Conservation (phyloP, 2,888 invertebrate species). For the Pherbina coryleti region DNA sequence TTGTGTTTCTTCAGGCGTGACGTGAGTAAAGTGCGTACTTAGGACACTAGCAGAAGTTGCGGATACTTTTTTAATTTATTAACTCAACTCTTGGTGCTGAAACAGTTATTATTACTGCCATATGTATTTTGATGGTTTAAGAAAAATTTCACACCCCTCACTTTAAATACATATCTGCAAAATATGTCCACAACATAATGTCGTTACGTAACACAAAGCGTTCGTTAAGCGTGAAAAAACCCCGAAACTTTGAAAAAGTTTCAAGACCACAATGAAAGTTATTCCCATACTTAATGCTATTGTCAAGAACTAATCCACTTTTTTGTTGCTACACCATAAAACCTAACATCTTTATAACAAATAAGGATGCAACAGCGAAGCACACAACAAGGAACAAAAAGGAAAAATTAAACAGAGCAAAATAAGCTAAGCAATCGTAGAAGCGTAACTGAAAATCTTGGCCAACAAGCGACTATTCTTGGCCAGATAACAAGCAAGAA, state of each 20-base stretch:
- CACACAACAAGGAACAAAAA: neutral
- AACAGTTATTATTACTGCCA: too few relatives aligned
- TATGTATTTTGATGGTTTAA: too few relatives aligned
- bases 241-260: too few relatives aligned
- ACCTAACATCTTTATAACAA: neutral
- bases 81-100: too few relatives aligned
- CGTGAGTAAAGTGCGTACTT: neutral
- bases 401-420: neutral
- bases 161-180: too few relatives aligned
- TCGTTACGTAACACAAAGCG: too few relatives aligned
- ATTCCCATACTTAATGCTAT: neutral
- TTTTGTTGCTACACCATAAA: neutral
- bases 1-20: neutral
- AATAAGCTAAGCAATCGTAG: neutral
- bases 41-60: neutral
- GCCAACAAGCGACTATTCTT: neutral
- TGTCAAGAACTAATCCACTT: conserved; percentile 1
- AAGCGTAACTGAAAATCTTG: neutral
- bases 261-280: neutral
- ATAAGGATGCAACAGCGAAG: neutral
- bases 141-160: too few relatives aligned
- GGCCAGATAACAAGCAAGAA: conserved; percentile 43
- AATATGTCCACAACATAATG: too few relatives aligned
- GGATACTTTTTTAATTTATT: neutral
- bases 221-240: too few relatives aligned